A percentile compares a stretch with the other conserved stretches of the same genome.
phyloP scores from a whole-genome alignment of 2,888 invertebrate species.

The Drymonia ruficornis region DNA sequence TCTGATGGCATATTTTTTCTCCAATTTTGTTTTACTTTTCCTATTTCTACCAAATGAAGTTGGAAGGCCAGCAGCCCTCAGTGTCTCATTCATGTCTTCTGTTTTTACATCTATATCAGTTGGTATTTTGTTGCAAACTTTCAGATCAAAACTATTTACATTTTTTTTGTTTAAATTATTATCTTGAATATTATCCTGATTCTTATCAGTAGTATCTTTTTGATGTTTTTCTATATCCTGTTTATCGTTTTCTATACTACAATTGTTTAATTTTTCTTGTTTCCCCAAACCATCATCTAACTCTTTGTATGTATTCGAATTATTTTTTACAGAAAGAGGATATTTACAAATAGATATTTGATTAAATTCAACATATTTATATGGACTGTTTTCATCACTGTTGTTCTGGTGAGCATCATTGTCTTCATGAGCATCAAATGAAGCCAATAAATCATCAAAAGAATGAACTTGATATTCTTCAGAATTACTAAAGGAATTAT shows the following conservation, averaged over 20 bases:
- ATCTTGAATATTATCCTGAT: background rate
- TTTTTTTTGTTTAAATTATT: background rate
- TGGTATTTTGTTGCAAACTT: background rate
- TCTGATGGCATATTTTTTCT: slow-evolving; percentile 9
- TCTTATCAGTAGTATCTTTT: background rate
- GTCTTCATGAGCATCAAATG: slow-evolving; percentile 43
- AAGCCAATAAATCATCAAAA: slow-evolving; percentile 56
- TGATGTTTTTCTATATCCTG: background rate
- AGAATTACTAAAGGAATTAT: slow-evolving; percentile 43
- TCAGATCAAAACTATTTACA: background rate
- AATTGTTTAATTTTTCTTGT: background rate
- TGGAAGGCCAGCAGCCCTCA: slow-evolving; percentile 50
- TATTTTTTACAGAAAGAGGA: background rate
- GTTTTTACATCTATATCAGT: background rate
- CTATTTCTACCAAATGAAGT: slow-evolving; percentile 39
- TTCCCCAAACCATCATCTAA: background rate
- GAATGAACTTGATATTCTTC: slow-evolving; percentile 41
- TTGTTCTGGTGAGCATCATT: slow-evolving; percentile 15
- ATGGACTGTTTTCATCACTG: slow-evolving; percentile 5
- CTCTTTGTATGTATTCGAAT: background rate
- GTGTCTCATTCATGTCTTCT: slow-evolving; percentile 25
- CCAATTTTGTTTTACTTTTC: slow-evolving; percentile 3
- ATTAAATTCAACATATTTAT: slow-evolving; percentile 12
- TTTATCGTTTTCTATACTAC: background rate
- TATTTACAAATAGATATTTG: slow-evolving; percentile 7